These are phyloP conservation scores for Argyrosomus japonicus DNA, from an alignment of 2,113 vertebrate species.

Conservation along the genomic window DNA sequence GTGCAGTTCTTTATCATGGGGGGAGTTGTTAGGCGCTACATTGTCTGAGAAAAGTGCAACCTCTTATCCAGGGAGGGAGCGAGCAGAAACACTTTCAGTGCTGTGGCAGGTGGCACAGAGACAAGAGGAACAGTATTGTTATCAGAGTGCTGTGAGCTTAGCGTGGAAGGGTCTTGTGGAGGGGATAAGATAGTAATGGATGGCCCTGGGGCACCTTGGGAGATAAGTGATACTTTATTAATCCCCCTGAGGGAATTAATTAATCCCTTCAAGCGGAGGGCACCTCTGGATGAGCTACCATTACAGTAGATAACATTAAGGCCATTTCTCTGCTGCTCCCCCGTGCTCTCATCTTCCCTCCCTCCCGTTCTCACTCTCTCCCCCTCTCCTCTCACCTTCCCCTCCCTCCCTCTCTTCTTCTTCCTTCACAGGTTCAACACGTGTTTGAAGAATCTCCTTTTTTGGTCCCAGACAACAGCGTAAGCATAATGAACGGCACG, in stretches of 20 bases:
- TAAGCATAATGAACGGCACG: conserved; percentile 94
- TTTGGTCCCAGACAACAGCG: conserved; percentile 89
- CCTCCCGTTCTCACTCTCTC: not conserved
- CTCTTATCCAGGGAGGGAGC: conserved; percentile 36
- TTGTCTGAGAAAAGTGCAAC: conserved; percentile 34
- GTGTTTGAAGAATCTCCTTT: conserved; percentile 96
- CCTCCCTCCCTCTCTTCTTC: not conserved
- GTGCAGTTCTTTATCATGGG: conserved; percentile 4
- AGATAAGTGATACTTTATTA: conserved; percentile 77
- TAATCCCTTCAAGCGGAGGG: conserved; percentile 65
- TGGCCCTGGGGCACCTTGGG: conserved; percentile 62
- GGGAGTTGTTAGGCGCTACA: conserved; percentile 24
- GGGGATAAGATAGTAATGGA: conserved; percentile 53
- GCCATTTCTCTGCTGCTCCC: conserved; percentile 23
- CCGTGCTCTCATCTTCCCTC: not conserved
- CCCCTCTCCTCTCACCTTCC: not conserved
- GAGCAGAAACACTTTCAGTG: conserved; percentile 14
- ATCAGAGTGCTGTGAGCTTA: conserved; percentile 51
- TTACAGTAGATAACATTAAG: conserved; percentile 62
- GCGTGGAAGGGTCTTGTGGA: conserved; percentile 37
- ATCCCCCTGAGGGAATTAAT: conserved; percentile 68
- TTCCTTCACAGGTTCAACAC: conserved; percentile 85
- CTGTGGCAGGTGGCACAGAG: conserved; percentile 34
- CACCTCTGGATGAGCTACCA: conserved; percentile 66
- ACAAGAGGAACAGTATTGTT: conserved; percentile 48